Conservation (phyloP, 2,797 vertebrate species). For the Craterocephalus amniculus region DNA sequence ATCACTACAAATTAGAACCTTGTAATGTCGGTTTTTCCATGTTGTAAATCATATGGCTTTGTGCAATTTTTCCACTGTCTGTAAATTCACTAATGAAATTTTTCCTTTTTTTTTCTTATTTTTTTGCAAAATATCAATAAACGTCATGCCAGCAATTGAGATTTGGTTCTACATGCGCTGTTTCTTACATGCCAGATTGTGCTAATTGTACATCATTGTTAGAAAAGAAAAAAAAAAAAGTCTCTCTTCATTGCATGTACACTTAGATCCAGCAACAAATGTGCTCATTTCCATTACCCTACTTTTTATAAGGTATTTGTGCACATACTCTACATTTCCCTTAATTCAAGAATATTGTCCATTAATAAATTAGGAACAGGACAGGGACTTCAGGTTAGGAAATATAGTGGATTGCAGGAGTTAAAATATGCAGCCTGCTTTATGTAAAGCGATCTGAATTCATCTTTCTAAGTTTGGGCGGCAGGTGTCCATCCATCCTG, state of each 20-base stretch:
- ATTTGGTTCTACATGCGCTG: constrained; percentile 93
- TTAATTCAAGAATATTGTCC: constrained; percentile 80
- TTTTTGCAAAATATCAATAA: constrained; percentile 89
- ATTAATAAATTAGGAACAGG: constrained; percentile 78
- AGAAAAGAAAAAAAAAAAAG: constrained; percentile 74
- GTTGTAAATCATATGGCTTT: constrained; percentile 81
- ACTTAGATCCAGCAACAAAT: constrained; percentile 80
- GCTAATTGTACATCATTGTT: constrained; percentile 82
- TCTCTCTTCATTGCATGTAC: constrained; percentile 80
- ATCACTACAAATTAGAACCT: constrained; percentile 81
- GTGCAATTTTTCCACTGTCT: constrained; percentile 76
- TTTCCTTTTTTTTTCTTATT: not conserved
- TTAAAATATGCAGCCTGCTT: constrained; percentile 67
- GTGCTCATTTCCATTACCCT: constrained; percentile 79
- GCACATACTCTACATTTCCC: constrained; percentile 77
- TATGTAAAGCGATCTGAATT: constrained; percentile 99
- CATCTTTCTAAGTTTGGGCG: constrained; percentile 98
- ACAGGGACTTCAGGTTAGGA: constrained; percentile 64
- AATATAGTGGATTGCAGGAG: constrained; percentile 51
- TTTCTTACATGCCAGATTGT: constrained; percentile 90
- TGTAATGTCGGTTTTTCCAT: constrained; percentile 72
- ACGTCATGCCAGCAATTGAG: constrained; percentile 91
- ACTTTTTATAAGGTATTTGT: constrained; percentile 76
- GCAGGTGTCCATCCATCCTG: constrained; percentile 95
- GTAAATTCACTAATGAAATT: constrained; percentile 77